These are phyloP conservation scores for Caenorhabditis wallacei DNA, from an alignment of 2,888 invertebrate species.

Conservation along the genomic window DNA sequence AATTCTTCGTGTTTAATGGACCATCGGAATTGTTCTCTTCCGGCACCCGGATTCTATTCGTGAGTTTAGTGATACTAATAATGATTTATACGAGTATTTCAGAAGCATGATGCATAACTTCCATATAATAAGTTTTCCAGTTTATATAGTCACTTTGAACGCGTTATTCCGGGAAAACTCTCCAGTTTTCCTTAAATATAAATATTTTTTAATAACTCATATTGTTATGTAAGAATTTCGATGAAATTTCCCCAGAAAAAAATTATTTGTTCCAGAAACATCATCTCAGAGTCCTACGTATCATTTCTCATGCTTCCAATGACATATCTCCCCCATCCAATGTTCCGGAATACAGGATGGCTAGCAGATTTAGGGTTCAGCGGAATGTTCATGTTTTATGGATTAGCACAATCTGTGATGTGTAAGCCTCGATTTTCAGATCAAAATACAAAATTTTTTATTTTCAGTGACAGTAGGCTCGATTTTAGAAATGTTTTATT, in stretches of 20 bases:
- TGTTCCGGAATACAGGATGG: conserved; percentile 28
- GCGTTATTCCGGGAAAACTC: conserved; percentile 18
- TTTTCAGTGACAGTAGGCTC: conserved; percentile 24
- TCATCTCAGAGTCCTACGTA: conserved; percentile 18
- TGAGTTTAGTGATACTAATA: neutral
- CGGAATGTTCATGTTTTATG: conserved; percentile 33
- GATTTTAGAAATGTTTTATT: conserved; percentile 34
- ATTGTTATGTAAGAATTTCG: conserved; percentile 11
- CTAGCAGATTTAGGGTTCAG: conserved; percentile 16
- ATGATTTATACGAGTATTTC: conserved; percentile 1
- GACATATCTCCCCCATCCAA: conserved; percentile 26
- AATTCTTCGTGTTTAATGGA: conserved; percentile 16
- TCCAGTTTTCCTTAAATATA: conserved; percentile 5
- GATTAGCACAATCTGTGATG: conserved; percentile 23
- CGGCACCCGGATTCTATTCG: conserved; percentile 17
- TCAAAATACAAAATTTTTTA: neutral
- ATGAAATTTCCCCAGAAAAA: neutral
- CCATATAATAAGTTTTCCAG: conserved; percentile 31
- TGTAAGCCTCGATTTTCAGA: neutral
- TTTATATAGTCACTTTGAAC: conserved; percentile 11
- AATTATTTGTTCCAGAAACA: conserved; percentile 18
- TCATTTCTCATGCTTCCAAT: conserved; percentile 32
- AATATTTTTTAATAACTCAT: conserved; percentile 19
- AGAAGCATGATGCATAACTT: conserved; percentile 28
- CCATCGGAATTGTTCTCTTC: conserved; percentile 14